These are phyloP conservation scores for Solea senegalensis DNA, from an alignment of 2,113 vertebrate genomes.

Conservation along the genomic window DNA sequence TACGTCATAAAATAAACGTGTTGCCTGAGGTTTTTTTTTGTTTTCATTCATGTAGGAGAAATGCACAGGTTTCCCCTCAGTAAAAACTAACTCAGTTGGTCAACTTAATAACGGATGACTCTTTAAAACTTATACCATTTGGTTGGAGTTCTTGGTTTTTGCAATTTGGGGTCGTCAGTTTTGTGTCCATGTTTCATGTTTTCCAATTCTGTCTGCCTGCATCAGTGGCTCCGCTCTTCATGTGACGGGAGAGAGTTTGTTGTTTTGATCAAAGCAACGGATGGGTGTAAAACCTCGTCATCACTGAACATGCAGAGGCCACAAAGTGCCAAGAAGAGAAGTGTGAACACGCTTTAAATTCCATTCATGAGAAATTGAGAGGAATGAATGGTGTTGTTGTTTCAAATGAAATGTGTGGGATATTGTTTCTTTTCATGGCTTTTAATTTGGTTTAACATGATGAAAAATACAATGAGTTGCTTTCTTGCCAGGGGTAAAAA, in stretches of 20 bases:
- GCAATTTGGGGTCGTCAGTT: conserved; percentile 4
- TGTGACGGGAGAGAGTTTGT: conserved; percentile 3
- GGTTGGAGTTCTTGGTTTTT: conserved; percentile 8
- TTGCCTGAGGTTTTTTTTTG: conserved; percentile 61
- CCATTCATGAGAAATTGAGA: conserved; percentile 4
- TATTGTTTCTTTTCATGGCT: conserved; percentile 7
- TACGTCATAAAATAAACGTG: conserved; percentile 48
- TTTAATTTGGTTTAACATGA: conserved; percentile 9
- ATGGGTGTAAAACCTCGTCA: conserved; percentile 18
- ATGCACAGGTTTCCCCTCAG: conserved; percentile 35
- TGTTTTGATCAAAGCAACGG: conserved; percentile 25
- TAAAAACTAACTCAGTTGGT: conserved; percentile 18
- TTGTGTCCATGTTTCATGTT: conserved; percentile 31
- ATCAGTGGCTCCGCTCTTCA: conserved; percentile 27
- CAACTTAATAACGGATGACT: conserved; percentile 30
- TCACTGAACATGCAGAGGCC: conserved; percentile 52
- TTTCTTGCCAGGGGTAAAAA: conserved; percentile 15
- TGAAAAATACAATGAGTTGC: conserved; percentile 6
- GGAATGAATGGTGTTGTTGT: background rate
- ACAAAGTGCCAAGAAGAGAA: conserved; percentile 23
- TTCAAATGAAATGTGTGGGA: background rate
- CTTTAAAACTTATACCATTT: conserved; percentile 30
- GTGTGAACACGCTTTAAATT: conserved; percentile 12
- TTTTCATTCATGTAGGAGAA: conserved; percentile 44
- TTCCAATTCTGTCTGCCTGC: conserved; percentile 19